A percentile compares a stretch with the other conserved stretches of the same genome.
These are phyloP conservation scores for Pseudopipra pipra DNA, from an alignment of 2,113 vertebrate species.

Conservation along the genomic window DNA sequence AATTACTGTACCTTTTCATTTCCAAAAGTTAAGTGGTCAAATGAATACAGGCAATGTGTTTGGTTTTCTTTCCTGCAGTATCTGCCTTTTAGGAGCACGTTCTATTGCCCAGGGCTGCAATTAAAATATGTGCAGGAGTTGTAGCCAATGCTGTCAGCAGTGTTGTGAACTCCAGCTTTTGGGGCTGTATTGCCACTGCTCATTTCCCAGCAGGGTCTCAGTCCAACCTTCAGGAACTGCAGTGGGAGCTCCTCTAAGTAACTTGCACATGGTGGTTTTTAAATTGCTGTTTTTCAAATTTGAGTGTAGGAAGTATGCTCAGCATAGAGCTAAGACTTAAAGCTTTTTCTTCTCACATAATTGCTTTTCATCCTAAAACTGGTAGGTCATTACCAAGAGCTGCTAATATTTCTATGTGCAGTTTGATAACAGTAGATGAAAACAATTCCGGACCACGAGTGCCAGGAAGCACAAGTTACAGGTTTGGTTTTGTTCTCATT, in stretches of 20 bases:
- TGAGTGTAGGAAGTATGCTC: not conserved
- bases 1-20: not conserved
- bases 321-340: not conserved
- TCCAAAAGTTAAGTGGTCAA: not conserved
- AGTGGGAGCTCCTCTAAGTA: not conserved
- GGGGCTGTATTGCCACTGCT: not conserved
- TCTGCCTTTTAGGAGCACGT: not conserved
- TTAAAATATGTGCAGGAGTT: not conserved
- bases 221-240: not conserved
- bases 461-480: not conserved
- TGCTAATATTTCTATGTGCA: not conserved
- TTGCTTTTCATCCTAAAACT: not conserved
- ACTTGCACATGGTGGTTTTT: not conserved
- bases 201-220: not conserved
- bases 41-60: not conserved
- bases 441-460: not conserved
- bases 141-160: not conserved
- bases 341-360: not conserved
- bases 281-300: not conserved
- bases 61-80: not conserved
- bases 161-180: accelerated
- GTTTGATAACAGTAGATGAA: not conserved
- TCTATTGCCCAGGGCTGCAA: accelerated
- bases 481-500: not conserved
- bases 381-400: not conserved